phyloP scores from a whole-genome alignment of 92 coral and sea anemone genomes.

The Parazoanthus swiftii region DNA sequence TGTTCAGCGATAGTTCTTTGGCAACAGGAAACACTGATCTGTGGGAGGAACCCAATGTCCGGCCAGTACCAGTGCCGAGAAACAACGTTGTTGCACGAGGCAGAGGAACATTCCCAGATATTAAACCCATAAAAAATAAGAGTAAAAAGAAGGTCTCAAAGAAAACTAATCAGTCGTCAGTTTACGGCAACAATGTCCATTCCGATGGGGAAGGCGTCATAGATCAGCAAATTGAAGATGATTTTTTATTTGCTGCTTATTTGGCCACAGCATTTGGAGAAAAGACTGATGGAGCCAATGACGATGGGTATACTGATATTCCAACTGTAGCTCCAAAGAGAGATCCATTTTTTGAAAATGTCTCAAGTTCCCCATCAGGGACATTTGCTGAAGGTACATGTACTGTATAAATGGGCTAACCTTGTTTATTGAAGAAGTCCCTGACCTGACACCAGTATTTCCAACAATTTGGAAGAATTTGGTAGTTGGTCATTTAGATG shows the following conservation, averaged over 20 bases:
- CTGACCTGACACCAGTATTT: no score
- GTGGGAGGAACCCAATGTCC: slow-evolving; percentile 7
- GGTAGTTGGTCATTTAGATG: no score
- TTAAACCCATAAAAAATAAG: not conserved
- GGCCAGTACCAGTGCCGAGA: slow-evolving; percentile 22
- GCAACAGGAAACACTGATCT: not conserved
- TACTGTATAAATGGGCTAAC: not conserved
- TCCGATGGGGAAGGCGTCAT: not conserved
- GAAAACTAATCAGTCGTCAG: not conserved
- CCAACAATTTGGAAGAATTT: no score
- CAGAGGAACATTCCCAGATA: not conserved
- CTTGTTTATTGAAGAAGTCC: no score
- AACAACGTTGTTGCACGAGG: slow-evolving; percentile 49
- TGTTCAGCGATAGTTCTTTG: slow-evolving; percentile 5
- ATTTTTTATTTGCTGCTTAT: slow-evolving; percentile 25
- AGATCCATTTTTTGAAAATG: slow-evolving; percentile 18
- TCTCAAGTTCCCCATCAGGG: slow-evolving; percentile 28
- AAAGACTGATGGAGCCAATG: not conserved
- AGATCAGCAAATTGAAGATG: slow-evolving; percentile 19
- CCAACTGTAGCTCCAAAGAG: not conserved
- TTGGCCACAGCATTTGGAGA: slow-evolving; percentile 18
- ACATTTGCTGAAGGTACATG: slow-evolving; percentile 28
- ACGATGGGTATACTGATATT: not conserved
- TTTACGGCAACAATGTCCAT: slow-evolving; percentile 29
- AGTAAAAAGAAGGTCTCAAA: not conserved